Conservation (phyloP, 2,113 vertebrate genomes). For the Pachyramphus minor region DNA sequence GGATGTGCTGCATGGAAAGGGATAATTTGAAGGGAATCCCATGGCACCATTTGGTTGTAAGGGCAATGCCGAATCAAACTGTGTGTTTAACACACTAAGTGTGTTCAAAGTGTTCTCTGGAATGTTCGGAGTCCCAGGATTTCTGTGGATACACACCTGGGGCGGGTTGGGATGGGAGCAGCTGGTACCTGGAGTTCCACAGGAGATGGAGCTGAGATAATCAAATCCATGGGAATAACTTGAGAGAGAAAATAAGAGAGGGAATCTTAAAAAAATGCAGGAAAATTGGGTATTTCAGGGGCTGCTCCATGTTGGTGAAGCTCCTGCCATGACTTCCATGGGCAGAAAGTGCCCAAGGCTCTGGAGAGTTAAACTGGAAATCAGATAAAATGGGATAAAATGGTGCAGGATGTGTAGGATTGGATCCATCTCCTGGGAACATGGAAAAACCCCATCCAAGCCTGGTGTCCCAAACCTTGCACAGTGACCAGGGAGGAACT, state of each 20-base stretch:
- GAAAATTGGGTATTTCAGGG: not conserved
- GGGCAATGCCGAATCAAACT: not conserved
- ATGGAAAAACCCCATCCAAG: not conserved
- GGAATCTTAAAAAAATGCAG: not conserved
- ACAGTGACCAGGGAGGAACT: accelerated
- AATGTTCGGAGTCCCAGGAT: not conserved
- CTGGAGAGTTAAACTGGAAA: not conserved
- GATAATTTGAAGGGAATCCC: not conserved
- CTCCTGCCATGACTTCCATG: not conserved
- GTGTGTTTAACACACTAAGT: not conserved
- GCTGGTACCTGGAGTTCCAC: not conserved
- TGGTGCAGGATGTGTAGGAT: not conserved
- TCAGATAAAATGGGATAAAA: not conserved
- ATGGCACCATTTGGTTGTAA: not conserved
- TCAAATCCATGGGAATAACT: not conserved
- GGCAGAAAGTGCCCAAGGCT: not conserved
- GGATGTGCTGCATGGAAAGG: not conserved
- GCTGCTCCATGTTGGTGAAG: not conserved
- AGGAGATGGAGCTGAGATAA: not conserved
- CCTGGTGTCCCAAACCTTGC: not conserved
- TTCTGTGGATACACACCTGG: not conserved
- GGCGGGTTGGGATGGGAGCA: not conserved
- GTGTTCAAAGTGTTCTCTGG: not conserved
- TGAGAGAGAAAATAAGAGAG: not conserved
- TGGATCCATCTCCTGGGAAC: not conserved